phyloP scores from a whole-genome alignment of 92 coral and sea anemone species.

The Micromussa lordhowensis region DNA sequence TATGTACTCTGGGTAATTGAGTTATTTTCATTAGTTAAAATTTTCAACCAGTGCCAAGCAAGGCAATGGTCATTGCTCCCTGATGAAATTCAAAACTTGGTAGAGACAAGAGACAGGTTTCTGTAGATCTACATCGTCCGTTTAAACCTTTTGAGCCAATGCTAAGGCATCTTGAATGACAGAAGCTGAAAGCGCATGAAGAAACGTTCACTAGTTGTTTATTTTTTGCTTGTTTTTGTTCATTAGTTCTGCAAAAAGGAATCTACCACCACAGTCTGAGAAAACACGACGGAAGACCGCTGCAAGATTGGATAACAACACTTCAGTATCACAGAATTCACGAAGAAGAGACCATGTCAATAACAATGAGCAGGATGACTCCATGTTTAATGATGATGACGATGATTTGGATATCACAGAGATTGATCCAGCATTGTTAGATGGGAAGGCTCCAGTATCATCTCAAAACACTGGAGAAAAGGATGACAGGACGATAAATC shows the following conservation, averaged over 20 bases:
- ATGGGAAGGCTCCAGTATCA: constrained; percentile 8
- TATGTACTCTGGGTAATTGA: too few species aligned
- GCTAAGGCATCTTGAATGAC: too few species aligned
- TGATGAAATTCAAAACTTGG: too few species aligned
- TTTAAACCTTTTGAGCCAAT: too few species aligned
- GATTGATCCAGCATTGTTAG: constrained; percentile 21
- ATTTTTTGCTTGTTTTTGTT: background rate
- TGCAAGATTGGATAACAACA: background rate
- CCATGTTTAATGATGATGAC: constrained; percentile 32
- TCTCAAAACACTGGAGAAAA: constrained; percentile 14
- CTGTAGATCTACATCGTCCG: too few species aligned
- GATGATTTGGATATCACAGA: constrained; percentile 46
- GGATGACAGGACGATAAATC: background rate
- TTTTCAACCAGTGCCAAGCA: too few species aligned
- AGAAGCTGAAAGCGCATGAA: too few species aligned
- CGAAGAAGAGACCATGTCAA: background rate
- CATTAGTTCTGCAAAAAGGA: constrained; percentile 11
- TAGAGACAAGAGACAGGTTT: too few species aligned
- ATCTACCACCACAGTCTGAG: background rate
- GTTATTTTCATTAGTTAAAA: too few species aligned
- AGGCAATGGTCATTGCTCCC: too few species aligned
- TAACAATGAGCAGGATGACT: constrained; percentile 3
- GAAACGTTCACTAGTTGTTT: background rate
- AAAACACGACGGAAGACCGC: background rate
- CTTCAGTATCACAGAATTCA: background rate